Evolutionary conservation across 2,113 vertebrate genomes (phyloP).

Genomic region (Sapayoa aenigma): DNA sequence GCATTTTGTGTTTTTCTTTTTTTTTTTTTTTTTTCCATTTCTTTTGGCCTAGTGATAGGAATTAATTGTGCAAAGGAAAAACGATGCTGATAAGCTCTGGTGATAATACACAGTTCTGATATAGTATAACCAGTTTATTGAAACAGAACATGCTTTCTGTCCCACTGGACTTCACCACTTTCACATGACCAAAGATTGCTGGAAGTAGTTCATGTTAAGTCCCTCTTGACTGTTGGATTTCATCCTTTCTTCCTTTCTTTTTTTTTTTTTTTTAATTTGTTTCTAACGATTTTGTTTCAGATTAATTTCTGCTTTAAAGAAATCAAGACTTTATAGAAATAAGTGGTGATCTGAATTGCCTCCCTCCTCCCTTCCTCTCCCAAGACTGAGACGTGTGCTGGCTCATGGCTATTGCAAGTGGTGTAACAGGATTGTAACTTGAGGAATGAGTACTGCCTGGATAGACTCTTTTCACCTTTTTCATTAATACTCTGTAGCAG

Average conservation of each 20-base stretch:
- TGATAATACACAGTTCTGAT: constrained; percentile 25
- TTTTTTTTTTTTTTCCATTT: neutral
- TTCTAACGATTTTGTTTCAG: neutral
- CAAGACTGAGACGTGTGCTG: neutral
- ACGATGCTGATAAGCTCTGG: constrained; percentile 1
- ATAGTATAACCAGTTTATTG: neutral
- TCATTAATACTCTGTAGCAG: neutral
- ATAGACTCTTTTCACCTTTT: neutral
- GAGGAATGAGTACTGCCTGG: neutral
- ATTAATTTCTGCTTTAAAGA: neutral
- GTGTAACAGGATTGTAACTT: neutral
- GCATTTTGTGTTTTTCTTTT: neutral
- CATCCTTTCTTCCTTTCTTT: neutral
- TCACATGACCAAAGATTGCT: neutral
- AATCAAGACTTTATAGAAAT: neutral
- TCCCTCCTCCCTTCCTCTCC: neutral
- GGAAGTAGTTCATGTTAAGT: neutral
- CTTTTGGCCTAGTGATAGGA: neutral
- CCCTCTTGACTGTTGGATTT: neutral
- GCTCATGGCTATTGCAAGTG: neutral
- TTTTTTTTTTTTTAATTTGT: neutral
- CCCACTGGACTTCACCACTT: neutral
- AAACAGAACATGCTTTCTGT: constrained; percentile 14
- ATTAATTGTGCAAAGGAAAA: constrained; percentile 45
- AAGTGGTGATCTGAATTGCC: neutral